These are phyloP conservation scores for Scaptomyza tumidula DNA, from an alignment of 2,888 invertebrate species.

Conservation along the genomic window DNA sequence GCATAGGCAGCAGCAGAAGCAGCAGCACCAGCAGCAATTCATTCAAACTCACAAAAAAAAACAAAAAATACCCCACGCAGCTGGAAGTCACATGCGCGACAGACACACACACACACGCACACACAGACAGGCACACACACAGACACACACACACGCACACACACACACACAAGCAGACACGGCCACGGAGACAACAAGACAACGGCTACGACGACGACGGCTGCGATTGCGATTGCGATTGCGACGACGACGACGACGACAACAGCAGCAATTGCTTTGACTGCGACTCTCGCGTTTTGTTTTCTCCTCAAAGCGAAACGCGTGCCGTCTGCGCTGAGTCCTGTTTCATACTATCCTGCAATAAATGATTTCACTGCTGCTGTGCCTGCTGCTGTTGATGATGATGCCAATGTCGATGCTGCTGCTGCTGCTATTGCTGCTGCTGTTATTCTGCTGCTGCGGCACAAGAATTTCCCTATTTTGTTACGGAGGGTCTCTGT, in stretches of 20 bases:
- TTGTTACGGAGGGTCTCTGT: slow-evolving; percentile 33
- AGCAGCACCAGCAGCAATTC: slow-evolving; percentile 20
- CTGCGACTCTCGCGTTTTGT: slow-evolving; percentile 59
- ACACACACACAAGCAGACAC: slow-evolving; percentile 38
- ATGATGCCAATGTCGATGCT: slow-evolving; percentile 19
- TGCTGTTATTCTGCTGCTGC: slow-evolving; percentile 65
- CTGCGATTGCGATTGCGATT: slow-evolving; percentile 29
- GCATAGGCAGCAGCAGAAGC: slow-evolving; percentile 13
- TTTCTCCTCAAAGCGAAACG: slow-evolving; percentile 70
- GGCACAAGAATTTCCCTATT: slow-evolving; percentile 67
- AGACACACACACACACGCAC: slow-evolving; percentile 33
- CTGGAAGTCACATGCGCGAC: slow-evolving; percentile 70
- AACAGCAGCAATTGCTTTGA: slow-evolving; percentile 20
- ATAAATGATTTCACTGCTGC: slow-evolving; percentile 41
- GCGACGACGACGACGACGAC: slow-evolving; percentile 21
- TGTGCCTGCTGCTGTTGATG: slow-evolving; percentile 19
- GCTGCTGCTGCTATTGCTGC: slow-evolving; percentile 51
- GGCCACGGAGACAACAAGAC: slow-evolving; percentile 39
- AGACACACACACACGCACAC: slow-evolving; percentile 24
- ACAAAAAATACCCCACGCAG: slow-evolving; percentile 38
- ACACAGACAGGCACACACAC: slow-evolving; percentile 6
- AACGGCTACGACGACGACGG: slow-evolving; percentile 36
- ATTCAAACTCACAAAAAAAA: slow-evolving; percentile 38
- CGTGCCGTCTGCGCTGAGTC: slow-evolving; percentile 80
- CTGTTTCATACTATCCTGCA: slow-evolving; percentile 74